Conservation (phyloP, 2,888 invertebrate genomes). For the Metalampra italica region DNA sequence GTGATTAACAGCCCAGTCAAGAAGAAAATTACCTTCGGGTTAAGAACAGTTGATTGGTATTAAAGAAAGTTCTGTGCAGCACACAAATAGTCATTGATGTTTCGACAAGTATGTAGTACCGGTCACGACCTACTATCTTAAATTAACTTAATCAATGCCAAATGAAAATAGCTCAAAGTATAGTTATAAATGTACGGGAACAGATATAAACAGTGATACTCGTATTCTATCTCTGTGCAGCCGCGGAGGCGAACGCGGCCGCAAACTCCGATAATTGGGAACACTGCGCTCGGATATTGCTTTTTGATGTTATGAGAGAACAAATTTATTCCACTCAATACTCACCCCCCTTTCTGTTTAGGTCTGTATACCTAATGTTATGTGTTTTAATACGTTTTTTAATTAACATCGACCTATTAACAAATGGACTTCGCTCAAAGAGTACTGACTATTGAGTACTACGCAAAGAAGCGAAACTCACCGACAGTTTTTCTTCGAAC, state of each 20-base stretch:
- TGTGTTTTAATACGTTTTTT: background rate
- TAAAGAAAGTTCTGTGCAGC: too few relatives aligned
- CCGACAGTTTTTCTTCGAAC: too few relatives aligned
- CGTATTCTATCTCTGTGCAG: constrained; percentile 41
- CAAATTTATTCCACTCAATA: constrained; percentile 8
- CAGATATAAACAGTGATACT: constrained; percentile 17
- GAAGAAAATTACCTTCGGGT: too few relatives aligned
- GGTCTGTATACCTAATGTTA: background rate
- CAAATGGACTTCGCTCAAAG: too few relatives aligned
- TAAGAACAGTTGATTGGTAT: too few relatives aligned
- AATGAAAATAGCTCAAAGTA: constrained; percentile 1
- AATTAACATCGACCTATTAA: too few relatives aligned
- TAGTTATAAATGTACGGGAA: constrained; percentile 3
- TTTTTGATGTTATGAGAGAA: constrained; percentile 15
- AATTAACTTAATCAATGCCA: background rate
- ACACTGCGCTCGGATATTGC: constrained; percentile 16
- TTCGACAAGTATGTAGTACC: too few relatives aligned
- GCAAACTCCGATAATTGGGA: constrained; percentile 35
- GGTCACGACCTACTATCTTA: too few relatives aligned
- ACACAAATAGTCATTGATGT: too few relatives aligned
- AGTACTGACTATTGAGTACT: too few relatives aligned
- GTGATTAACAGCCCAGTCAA: too few relatives aligned
- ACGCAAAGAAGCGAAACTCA: too few relatives aligned
- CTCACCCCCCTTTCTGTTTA: background rate
- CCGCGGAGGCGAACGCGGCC: constrained; percentile 39